Conservation (phyloP, 2,113 vertebrate genomes). For the Vimba vimba region DNA sequence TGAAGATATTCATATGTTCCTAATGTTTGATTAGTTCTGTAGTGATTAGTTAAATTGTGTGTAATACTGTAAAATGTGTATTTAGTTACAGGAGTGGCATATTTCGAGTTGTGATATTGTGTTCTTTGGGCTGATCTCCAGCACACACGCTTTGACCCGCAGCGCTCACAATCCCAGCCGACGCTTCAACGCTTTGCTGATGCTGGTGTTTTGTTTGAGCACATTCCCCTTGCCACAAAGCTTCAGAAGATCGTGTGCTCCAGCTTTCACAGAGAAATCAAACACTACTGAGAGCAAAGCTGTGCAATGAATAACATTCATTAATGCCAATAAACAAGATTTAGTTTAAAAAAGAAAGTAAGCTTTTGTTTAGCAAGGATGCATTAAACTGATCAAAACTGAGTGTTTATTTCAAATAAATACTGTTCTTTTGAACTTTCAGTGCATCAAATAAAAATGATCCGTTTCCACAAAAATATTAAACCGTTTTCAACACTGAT, state of each 20-base stretch:
- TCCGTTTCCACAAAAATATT: no score
- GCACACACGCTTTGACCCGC: conserved; percentile 39
- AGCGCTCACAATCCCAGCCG: not conserved
- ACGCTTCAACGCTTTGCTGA: conserved; percentile 59
- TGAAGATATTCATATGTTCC: no score
- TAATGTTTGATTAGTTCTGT: no score
- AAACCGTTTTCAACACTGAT: no score
- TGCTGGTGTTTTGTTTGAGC: conserved; percentile 61
- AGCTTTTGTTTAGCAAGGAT: not conserved
- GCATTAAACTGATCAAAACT: not conserved
- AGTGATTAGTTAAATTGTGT: no score
- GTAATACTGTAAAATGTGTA: no score
- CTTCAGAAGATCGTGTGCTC: conserved; percentile 37
- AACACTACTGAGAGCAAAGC: conserved; percentile 50
- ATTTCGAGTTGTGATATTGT: no score
- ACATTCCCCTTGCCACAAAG: conserved; percentile 55
- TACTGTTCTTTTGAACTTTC: no score
- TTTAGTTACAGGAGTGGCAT: no score
- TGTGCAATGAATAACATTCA: not conserved
- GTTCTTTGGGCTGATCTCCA: not conserved
- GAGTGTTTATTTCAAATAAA: no score
- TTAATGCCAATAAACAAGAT: not conserved
- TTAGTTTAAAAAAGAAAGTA: no score
- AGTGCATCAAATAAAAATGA: no score
- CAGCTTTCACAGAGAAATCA: conserved; percentile 13